A percentile compares a stretch with the other conserved stretches of the same genome.
These are phyloP conservation scores for Siniperca knerii DNA, from an alignment of 2,113 vertebrate genomes.

Conservation along the genomic window DNA sequence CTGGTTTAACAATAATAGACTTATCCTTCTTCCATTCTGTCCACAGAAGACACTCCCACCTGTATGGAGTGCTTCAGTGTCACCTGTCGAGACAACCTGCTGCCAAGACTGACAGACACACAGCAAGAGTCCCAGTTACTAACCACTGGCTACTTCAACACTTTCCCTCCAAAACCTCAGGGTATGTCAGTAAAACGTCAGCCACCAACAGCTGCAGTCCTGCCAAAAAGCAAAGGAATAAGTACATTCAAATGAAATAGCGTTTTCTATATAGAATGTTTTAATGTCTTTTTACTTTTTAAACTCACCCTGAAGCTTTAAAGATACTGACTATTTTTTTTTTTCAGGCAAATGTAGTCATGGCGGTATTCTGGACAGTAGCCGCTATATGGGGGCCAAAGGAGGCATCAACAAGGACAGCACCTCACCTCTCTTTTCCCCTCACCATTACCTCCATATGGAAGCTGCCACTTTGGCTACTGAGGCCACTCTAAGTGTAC, in stretches of 20 bases:
- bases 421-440: conserved; percentile 87
- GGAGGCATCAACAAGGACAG: conserved; percentile 94
- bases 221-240: background rate
- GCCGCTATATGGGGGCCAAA: conserved; percentile 79
- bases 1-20: background rate
- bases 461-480: conserved; percentile 86
- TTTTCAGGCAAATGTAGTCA: conserved; percentile 91
- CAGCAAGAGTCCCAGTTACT: conserved; percentile 68
- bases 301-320: background rate
- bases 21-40: background rate
- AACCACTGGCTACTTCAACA: conserved; percentile 90
- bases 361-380: conserved; percentile 88
- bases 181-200: conserved; percentile 57
- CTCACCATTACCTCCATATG: conserved; percentile 87
- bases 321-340: background rate
- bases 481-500: conserved; percentile 84
- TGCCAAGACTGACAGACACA: conserved; percentile 61
- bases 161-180: conserved; percentile 81
- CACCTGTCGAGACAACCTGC: conserved; percentile 82
- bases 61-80: conserved; percentile 80
- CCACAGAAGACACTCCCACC: conserved; percentile 78
- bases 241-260: background rate
- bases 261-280: background rate
- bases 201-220: background rate
- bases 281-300: background rate